These are phyloP conservation scores for Syrphus vitripennis DNA, from an alignment of 2,888 invertebrate genomes.

Conservation along the genomic window DNA sequence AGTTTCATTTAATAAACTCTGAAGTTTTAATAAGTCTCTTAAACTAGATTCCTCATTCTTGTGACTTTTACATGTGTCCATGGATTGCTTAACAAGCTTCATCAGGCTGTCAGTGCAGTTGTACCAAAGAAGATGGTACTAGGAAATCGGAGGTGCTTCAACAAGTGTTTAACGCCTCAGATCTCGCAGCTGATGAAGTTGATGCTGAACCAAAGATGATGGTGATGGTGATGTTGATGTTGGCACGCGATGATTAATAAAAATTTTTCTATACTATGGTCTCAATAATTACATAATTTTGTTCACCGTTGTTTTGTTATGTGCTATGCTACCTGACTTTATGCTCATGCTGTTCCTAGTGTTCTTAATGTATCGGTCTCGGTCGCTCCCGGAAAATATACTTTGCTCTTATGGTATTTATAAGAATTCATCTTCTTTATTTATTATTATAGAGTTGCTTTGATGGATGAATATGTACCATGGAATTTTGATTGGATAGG, in stretches of 20 bases:
- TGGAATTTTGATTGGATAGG: slow-evolving; percentile 5
- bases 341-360: neutral
- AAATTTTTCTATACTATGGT: slow-evolving; percentile 66
- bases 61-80: slow-evolving; percentile 26
- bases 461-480: neutral
- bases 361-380: slow-evolving; percentile 14
- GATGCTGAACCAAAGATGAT: neutral
- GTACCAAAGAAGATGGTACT: too few species aligned
- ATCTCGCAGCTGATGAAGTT: neutral
- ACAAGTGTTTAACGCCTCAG: slow-evolving; percentile 57
- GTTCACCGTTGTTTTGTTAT: slow-evolving; percentile 56
- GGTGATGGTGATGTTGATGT: slow-evolving; percentile 47
- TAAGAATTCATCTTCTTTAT: slow-evolving; percentile 37
- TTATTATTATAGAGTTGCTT: neutral
- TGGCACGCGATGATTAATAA: slow-evolving; percentile 71
- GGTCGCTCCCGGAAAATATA: slow-evolving; percentile 13
- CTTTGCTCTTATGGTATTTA: slow-evolving; percentile 9
- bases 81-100: slow-evolving; percentile 9
- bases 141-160: neutral
- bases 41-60: slow-evolving; percentile 53
- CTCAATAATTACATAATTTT: slow-evolving; percentile 69
- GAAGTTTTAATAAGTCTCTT: slow-evolving; percentile 50
- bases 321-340: neutral
- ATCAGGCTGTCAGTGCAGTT: neutral
- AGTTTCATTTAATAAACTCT: slow-evolving; percentile 3